A percentile compares a stretch with the other conserved stretches of the same genome.
phyloP scores from a whole-genome alignment of 2,888 invertebrate species.

The Tetropium fuscum region DNA sequence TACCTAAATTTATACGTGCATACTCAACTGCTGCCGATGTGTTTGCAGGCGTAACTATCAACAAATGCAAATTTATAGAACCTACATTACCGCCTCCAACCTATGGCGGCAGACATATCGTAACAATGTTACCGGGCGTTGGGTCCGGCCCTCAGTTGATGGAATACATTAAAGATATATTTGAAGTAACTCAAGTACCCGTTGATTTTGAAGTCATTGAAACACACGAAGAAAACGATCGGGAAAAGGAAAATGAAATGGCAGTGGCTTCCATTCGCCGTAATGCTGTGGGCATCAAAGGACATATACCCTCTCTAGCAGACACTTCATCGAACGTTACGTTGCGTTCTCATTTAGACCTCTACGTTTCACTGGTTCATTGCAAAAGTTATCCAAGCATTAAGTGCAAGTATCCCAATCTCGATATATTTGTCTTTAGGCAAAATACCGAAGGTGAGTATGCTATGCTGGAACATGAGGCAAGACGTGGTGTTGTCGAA shows the following conservation, averaged over 20 bases:
- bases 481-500: slow-evolving; percentile 72
- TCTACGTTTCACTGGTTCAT: slow-evolving; percentile 71
- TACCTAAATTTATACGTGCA: background rate
- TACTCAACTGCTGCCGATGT: background rate
- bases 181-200: slow-evolving; percentile 54
- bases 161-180: slow-evolving; percentile 54
- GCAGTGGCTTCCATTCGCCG: slow-evolving; percentile 56
- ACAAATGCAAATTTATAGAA: background rate
- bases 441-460: slow-evolving; percentile 78
- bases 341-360: slow-evolving; percentile 68
- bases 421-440: slow-evolving; percentile 72
- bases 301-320: slow-evolving; percentile 39
- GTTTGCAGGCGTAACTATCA: background rate
- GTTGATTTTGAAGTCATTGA: slow-evolving; percentile 59
- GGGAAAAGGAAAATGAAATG: slow-evolving; percentile 37
- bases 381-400: slow-evolving; percentile 69
- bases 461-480: slow-evolving; percentile 73
- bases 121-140: slow-evolving; percentile 52
- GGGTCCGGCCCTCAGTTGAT: slow-evolving; percentile 60
- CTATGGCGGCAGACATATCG: slow-evolving; percentile 49
- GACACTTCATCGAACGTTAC: slow-evolving; percentile 67
- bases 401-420: slow-evolving; percentile 60
- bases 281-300: slow-evolving; percentile 57
- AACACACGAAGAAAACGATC: slow-evolving; percentile 18
- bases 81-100: slow-evolving; percentile 24